Base-by-base conservation (phyloP, 2,888 invertebrate genomes). In the Macropis europaea region DNA sequence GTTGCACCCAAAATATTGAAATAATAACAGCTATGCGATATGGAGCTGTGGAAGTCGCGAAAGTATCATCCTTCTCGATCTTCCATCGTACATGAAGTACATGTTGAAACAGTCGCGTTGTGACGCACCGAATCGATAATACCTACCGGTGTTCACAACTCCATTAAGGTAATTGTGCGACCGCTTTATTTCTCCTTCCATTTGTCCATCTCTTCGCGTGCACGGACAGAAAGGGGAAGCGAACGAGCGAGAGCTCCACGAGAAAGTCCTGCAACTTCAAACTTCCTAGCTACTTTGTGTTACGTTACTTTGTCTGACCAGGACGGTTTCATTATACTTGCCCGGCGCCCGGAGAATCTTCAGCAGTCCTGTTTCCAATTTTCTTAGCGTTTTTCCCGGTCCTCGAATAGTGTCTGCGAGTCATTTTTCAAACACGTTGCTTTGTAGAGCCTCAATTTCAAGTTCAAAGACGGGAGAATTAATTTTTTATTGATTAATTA, bases 121-220 rank as follows among this genome's bases (percentile, higher is more conserved):
- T 30, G 40, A 47, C 59, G 52, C 53, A 53, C 43, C 24, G 77
- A 83, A 84, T 87, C 88, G 82, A 88, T 88, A 87, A 83, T 82
- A 79, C 82, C 77, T 77, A 70, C 74, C 73, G 75, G 80, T 85
- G 84, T 85, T 81, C 84, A 80, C 82, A 82, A 86, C 83, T 89
- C 88, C 87, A 88, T 89, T 89, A 88, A 86, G 86, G 87, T 89
- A 88, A 88, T 88, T 88, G 87, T 85, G 76, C 71, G 42, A 63
- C 17, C 62, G 57, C 75, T 75, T 77, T 70, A 71, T 73, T 72
- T 76, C 68, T 76, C 71, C 54, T 75, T 72, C 52, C 66, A 73
- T 71, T 71, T 66, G 52, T 61, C 50, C 66, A 22, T 61, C 66
- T 19, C 34, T 32, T 42, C 47, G 57, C n/a, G 47, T n/a, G 13